These are phyloP conservation scores for Nycticryphes semicollaris DNA, from an alignment of 2,113 vertebrate genomes.

Conservation along the genomic window DNA sequence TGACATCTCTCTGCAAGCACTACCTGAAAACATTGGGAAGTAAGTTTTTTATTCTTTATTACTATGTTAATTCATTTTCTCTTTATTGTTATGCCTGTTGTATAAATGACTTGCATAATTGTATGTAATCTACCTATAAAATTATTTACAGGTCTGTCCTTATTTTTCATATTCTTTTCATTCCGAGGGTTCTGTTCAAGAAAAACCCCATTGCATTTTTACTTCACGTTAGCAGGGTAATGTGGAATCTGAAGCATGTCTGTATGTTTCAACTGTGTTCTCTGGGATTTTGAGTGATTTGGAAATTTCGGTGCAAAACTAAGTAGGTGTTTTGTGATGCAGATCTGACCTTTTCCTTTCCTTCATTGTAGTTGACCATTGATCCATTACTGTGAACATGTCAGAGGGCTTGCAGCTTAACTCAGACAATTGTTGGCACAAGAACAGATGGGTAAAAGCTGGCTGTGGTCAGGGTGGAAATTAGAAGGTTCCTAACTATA, in stretches of 20 bases:
- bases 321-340: background rate
- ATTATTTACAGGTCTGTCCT: background rate
- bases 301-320: background rate
- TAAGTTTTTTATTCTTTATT: conserved; percentile 77
- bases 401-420: conserved; percentile 2
- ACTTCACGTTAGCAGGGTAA: background rate
- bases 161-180: background rate
- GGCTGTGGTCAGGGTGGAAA: background rate
- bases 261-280: background rate
- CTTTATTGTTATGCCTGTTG: background rate
- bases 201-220: background rate
- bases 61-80: background rate
- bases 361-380: background rate
- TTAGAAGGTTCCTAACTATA: background rate
- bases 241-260: background rate
- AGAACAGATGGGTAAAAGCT: background rate
- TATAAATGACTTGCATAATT: background rate
- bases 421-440: background rate
- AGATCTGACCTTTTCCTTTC: conserved; percentile 20
- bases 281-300: background rate
- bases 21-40: conserved; percentile 99
- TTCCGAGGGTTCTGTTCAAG: background rate
- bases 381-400: conserved; percentile 11
- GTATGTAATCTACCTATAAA: background rate
- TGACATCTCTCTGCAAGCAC: conserved; percentile 94